Base-by-base conservation (phyloP, 2,113 vertebrate species). In the Caranx melampygus region DNA sequence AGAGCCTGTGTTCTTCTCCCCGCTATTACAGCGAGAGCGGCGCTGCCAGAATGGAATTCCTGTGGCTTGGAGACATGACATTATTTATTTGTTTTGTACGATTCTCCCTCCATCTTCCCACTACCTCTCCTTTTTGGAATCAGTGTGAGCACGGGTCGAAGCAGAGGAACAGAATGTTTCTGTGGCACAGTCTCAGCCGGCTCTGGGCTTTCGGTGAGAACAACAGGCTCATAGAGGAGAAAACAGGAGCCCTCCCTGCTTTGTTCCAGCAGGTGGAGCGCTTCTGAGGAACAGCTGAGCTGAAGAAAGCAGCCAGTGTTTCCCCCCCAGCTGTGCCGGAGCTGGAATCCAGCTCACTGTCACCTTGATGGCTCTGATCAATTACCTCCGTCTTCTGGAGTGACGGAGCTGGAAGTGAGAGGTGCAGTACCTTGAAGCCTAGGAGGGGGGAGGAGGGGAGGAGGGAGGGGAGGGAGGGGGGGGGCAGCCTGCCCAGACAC, bases 111-210 rank as follows among this genome's bases (percentile, higher is more conserved):
- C 87, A 90, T 77, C 90, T 83, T 91, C 91, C 92, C 86, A 91
- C 88, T 86, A 91, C 89, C 91, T 90, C 91, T 92, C 68, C 88
- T 93, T 88, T 93, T 94, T 95, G 95, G 94, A 95, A 94, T 91
- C 90, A 87, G 92, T 79, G 69, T 78, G 94, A 87, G 71, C 93
- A 93, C 59, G 91, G 92, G 92, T 88, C 88, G 89, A 92, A 91
- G 94, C 93, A 88, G 94, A 88, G 94, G 96, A 96, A 97, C 96
- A 96, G 95, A 97, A 96, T 97, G 96, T 97, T 95, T 96, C 93
- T 91, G 92, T 94, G 93, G 94, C 92, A 89, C 80, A 76, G 87
- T 75, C 85, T 67, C 78, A 65, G 81, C 40, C 11, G 78, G 79
- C 79, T 65, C n/a, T 47, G 72, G 63, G 75, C 58, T 69, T 62